Percentiles rank a stretch among this genome's conserved stretches.
phyloP scores from a whole-genome alignment of 2,888 invertebrate genomes.

The Drosophila imparisetae region DNA sequence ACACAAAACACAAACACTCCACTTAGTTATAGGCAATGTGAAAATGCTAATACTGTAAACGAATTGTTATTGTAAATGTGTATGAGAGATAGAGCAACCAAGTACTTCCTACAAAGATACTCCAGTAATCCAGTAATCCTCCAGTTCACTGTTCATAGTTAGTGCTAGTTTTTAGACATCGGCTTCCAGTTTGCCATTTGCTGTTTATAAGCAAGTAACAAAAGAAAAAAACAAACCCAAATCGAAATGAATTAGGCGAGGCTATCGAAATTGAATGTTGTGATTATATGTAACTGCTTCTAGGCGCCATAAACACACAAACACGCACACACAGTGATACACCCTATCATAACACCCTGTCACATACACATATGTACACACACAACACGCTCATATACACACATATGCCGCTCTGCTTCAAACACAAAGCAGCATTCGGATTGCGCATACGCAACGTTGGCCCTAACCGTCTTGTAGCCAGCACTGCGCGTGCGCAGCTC shows the following conservation, averaged over 20 bases:
- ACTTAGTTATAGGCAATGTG: conserved; percentile 60
- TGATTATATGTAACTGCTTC: conserved; percentile 73
- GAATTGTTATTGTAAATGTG: conserved; percentile 64
- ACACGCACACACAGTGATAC: conserved; percentile 30
- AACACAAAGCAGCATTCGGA: conserved; percentile 18
- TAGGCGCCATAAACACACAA: conserved; percentile 59
- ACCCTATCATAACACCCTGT: conserved; percentile 15
- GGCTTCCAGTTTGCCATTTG: conserved; percentile 46
- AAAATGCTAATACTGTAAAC: conserved; percentile 34
- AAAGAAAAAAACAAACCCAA: conserved; percentile 2
- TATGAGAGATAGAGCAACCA: conserved; percentile 49
- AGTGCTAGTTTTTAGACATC: conserved; percentile 41
- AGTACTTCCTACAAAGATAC: conserved; percentile 55
- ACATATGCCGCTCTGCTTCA: conserved; percentile 52
- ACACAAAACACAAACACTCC: conserved; percentile 29
- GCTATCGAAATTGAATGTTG: conserved; percentile 71
- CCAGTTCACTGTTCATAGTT: conserved; percentile 51
- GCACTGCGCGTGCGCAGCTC: conserved; percentile 16
- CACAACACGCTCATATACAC: conserved; percentile 44
- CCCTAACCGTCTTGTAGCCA: neutral
- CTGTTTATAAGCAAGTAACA: conserved; percentile 20
- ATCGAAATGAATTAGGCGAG: conserved; percentile 38
- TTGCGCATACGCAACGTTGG: conserved; percentile 71
- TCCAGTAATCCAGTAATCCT: conserved; percentile 36
- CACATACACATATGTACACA: conserved; percentile 22